Base-by-base conservation (phyloP, 2,888 invertebrate genomes). In the Protodeltote pygarga region DNA sequence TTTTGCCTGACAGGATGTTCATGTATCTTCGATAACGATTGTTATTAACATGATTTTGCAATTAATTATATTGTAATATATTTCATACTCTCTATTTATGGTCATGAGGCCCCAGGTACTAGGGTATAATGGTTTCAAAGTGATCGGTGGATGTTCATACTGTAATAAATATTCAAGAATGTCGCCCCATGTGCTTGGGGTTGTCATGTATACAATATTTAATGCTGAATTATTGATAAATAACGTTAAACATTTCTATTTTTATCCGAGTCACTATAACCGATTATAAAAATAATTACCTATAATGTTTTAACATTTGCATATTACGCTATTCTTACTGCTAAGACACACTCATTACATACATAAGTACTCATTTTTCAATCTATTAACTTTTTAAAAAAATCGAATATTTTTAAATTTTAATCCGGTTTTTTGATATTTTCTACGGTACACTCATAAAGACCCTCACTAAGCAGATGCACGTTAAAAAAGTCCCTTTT, bases 1-100 rank as follows among this genome's bases (percentile, higher is more conserved):
- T 70, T 70, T 71, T 66, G 58, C 59, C 44, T 61, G 67, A 71
- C 77, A 74, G 75, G 77, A 76, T 71, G 71, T 55, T 38, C 53
- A 66, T 55, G 76, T 76, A 72, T 53, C 57, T 53, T 66, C 66
- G 72, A 72, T 77, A 76, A 72, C 68, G 66, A 74, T 72, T 67
- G 53, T 40, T 54, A 77, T 79, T 75, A 68, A 70, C 76, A 81
- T 76, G 73, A 72, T 76, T 66, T 69, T 58, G 69, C 71, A 67
- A 77, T 79, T 75, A 68, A 76, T 79, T 79, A 72, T 69, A 63
- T 10, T 45, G n/a, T n/a, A n/a, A n/a, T n/a, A 47, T 46, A 31
- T 60, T 37, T 19, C 10, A 20, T 33, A 24, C 39, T n/a, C n/a
- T n/a, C n/a, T 41, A 6, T 40, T 38, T 46, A 28, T 40, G 25